Evolutionary conservation across 2,113 vertebrate species (phyloP).

Genomic region (Agapornis roseicollis): DNA sequence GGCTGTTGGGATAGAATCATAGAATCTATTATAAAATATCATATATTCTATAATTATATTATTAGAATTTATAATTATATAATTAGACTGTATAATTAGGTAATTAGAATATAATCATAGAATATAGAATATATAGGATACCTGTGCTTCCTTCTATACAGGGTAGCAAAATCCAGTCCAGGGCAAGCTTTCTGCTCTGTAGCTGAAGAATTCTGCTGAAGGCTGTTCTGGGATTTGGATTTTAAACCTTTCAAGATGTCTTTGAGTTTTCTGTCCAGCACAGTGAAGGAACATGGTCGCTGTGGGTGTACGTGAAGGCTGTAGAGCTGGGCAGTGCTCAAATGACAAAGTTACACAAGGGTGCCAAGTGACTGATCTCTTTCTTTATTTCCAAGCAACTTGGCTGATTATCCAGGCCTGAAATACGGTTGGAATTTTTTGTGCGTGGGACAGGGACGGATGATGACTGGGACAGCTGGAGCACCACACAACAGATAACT

Average conservation of each 20-base stretch:
- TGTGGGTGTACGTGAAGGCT: neutral
- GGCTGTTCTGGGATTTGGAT: neutral
- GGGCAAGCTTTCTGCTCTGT: neutral
- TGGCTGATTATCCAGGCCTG: neutral
- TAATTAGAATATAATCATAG: too few relatives aligned
- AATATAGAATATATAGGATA: neutral
- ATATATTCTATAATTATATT: too few relatives aligned
- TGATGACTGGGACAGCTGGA: neutral
- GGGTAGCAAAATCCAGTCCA: neutral
- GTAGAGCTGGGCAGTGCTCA: neutral
- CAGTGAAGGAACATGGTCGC: neutral
- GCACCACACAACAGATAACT: neutral
- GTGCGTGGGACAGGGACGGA: neutral
- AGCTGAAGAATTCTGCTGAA: neutral
- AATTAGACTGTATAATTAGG: too few relatives aligned
- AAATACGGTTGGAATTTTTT: neutral
- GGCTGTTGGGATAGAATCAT: neutral
- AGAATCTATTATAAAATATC: too few relatives aligned
- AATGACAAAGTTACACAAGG: neutral
- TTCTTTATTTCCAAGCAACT: neutral
- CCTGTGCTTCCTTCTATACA: neutral
- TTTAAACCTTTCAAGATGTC: neutral
- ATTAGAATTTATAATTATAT: too few relatives aligned
- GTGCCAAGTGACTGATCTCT: neutral
- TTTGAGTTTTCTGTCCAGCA: neutral